These are phyloP conservation scores for Channa striata DNA, from an alignment of 2,797 vertebrate species.

Conservation along the genomic window DNA sequence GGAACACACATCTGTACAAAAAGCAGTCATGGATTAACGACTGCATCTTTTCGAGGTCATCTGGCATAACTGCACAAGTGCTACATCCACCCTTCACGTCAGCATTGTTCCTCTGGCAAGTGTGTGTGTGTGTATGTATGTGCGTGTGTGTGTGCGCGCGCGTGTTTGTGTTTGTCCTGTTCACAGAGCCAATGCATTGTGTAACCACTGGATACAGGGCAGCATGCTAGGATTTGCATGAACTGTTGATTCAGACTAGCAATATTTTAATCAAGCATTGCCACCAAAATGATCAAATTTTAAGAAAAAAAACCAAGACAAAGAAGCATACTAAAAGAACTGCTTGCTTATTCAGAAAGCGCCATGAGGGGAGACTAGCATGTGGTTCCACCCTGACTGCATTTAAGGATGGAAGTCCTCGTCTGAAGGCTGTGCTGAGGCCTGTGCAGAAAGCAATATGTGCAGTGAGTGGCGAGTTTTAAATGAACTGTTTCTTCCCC, in stretches of 20 bases:
- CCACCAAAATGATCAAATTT: constrained; percentile 83
- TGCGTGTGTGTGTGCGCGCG: constrained; percentile 24
- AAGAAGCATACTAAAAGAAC: constrained; percentile 73
- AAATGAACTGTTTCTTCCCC: constrained; percentile 80
- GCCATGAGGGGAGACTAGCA: constrained; percentile 64
- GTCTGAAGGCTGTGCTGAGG: constrained; percentile 68
- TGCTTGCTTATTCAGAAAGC: constrained; percentile 78
- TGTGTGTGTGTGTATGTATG: constrained; percentile 52
- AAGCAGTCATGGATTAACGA: constrained; percentile 71
- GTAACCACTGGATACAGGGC: constrained; percentile 86
- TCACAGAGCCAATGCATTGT: constrained; percentile 84
- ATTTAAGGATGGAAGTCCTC: constrained; percentile 57
- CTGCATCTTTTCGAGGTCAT: constrained; percentile 77
- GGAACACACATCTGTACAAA: constrained; percentile 71
- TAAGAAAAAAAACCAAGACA: constrained; percentile 56
- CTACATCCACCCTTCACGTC: constrained; percentile 76
- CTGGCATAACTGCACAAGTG: constrained; percentile 82
- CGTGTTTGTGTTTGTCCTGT: constrained; percentile 78
- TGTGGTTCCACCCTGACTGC: constrained; percentile 73
- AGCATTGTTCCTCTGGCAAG: constrained; percentile 76
- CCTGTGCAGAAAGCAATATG: constrained; percentile 87
- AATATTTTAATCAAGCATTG: constrained; percentile 88
- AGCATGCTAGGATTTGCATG: constrained; percentile 86
- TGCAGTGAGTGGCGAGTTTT: constrained; percentile 82
- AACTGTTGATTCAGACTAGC: constrained; percentile 89